Evolutionary conservation across 2,797 vertebrate species (phyloP), one percentile per base, ranked within the genome.

Genomic region (Pangasius djambal): DNA sequence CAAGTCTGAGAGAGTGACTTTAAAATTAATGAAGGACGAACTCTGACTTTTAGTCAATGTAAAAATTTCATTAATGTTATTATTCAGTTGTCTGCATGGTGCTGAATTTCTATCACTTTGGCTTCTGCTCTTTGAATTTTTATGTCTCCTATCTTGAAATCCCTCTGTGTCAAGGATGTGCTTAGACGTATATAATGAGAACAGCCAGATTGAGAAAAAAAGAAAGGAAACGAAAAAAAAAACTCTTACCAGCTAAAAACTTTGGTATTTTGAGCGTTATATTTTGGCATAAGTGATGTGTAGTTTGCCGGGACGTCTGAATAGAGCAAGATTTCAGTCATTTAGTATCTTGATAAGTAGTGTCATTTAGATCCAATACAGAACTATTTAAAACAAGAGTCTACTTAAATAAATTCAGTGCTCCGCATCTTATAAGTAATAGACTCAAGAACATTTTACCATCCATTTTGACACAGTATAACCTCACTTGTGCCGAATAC

Each of bases 51-150:
- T 94, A 94, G 94, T 94, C 92, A 93, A 92, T 94, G 94, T 95
- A 94, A 96, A 96, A 96, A 94, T 94, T 86, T 94, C 94, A 96
- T 95, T 95, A 95, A 95, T 95, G 93, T 93, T 94, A 95, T 95
- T 96, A 94, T 95, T 95, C 95, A 93, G 92, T 95, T 94, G 94
- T 94, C 94, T 93, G 93, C 87, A 72, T 94, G 94, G 94, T 93
- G 93, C 91, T 93, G 95, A 95, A 95, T 95, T 95, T 93, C 94
- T 95, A 95, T 96, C 92, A 94, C 89, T 91, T 85, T 79, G 87
- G 65, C 91, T 83, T 89, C 93, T 91, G 92, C 92, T 92, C 91
- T 91, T 93, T 91, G 95, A 96, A 96, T 96, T 92, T 93, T 94
- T 94, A 96, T 95, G 90, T 88, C 90, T 88, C 84, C 85, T 87